Evolutionary conservation across 1,140 invertebrate genomes (phyloP).

Genomic region (Phthorimaea operculella): DNA sequence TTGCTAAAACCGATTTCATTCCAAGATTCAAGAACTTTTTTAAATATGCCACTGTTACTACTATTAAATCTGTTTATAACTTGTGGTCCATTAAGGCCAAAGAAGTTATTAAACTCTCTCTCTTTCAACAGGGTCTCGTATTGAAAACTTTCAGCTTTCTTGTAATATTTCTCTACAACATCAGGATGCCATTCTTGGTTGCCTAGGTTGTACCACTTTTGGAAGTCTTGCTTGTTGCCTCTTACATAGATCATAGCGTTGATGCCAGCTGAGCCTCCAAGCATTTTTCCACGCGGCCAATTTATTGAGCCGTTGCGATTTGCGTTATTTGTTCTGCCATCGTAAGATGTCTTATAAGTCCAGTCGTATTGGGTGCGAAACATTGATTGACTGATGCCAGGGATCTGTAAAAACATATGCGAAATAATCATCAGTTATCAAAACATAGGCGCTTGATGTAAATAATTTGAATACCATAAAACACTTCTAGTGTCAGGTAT

Average conservation of each 20-base stretch:
- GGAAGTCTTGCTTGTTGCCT: constrained; percentile 83
- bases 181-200: constrained; percentile 89
- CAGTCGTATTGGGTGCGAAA: neutral
- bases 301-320: constrained; percentile 40
- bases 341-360: neutral
- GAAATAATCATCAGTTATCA: neutral
- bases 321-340: constrained; percentile 21
- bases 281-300: constrained; percentile 73
- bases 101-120: neutral
- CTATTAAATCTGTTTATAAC: constrained; percentile 64
- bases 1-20: constrained; percentile 85
- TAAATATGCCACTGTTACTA: constrained; percentile 69
- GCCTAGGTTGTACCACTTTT: constrained; percentile 85
- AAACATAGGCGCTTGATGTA: too few species aligned
- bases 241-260: constrained; percentile 96
- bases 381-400: neutral
- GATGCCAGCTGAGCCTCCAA: constrained; percentile 87
- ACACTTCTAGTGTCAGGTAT: too few species aligned
- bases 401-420: too few species aligned
- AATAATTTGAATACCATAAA: too few species aligned
- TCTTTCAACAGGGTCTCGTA: neutral
- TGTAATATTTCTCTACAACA: constrained; percentile 83
- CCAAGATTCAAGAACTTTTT: constrained; percentile 73
- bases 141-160: constrained; percentile 75
- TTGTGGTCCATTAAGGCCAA: constrained; percentile 79